Base-by-base conservation (phyloP, 2,113 vertebrate genomes). In the Melanerpes formicivorus region DNA sequence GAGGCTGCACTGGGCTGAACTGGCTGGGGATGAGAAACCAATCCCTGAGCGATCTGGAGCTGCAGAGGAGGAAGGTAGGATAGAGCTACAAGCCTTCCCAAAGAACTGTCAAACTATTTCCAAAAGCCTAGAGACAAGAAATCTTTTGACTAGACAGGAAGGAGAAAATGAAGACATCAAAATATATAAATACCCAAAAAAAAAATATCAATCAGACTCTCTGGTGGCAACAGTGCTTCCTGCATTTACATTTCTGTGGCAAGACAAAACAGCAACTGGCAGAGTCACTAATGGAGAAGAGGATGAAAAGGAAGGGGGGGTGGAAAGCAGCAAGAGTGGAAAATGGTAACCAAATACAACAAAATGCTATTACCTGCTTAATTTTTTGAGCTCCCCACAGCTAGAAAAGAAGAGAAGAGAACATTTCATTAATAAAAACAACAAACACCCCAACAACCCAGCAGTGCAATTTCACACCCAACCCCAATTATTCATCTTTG, bases 351-450 rank as follows among this genome's bases (percentile, higher is more conserved):
- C 66, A 52, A 58, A 75, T 27, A 78, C 26, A 12, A 6, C 26
- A 6, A 19, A 93, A 56, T 5, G 0, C 0, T 5, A 25, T 97
- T 97, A 99, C 99, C 98, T 99, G 99, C 90, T 99, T 99, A 93
- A 99, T 98, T 97, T 99, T 99, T 95, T 99, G 99, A 66, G 99
- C 99, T 91, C 98, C 97, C 99, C 98, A 99, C 91, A 99, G 98
- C 98, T 98, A 88, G 66, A 95, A 96, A 92, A 76, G 88, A 76
- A 90, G 1, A 94, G 88, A 62, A 96, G 75, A 96, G 60, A 90
- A 59, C 0, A 27, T 59, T 54, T 58, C 42, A 56, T 66, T 80
- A 64, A 58, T 34, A 34, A 52, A 52, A 46, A 27, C 52, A 46
- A 3, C 0, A 2, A 50, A 11, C 21, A 52, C 22, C 21, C 22